Percentiles rank a stretch among this genome's conserved stretches.
Conservation (phyloP, 2,888 invertebrate species). For the Nomada lathburiana region DNA sequence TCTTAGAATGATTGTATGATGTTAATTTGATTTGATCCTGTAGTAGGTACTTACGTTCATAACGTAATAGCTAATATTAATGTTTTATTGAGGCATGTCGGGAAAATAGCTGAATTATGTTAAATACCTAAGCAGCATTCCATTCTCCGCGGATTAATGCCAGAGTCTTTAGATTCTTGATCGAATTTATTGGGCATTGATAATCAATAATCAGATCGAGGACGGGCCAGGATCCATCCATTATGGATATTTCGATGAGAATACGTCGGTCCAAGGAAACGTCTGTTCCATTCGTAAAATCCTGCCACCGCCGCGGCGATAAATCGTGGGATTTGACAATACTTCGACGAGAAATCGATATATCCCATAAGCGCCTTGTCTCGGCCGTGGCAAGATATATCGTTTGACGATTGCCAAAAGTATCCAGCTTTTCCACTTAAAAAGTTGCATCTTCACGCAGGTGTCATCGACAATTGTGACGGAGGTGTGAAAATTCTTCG, state of each 20-base stretch:
- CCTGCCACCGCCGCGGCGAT: slow-evolving; percentile 45
- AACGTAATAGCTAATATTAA: too few relatives aligned
- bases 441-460: slow-evolving; percentile 14
- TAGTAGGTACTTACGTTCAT: too few relatives aligned
- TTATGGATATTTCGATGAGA: slow-evolving; percentile 56
- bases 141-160: background rate
- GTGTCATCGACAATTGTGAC: slow-evolving; percentile 6
- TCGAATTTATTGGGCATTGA: background rate
- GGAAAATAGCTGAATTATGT: background rate
- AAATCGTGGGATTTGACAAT: slow-evolving; percentile 63
- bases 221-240: slow-evolving; percentile 10
- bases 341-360: slow-evolving; percentile 60
- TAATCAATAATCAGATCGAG: slow-evolving; percentile 10
- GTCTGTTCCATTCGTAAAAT: slow-evolving; percentile 51
- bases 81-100: too few relatives aligned
- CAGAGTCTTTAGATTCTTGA: background rate
- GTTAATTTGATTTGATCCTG: too few relatives aligned
- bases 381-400: slow-evolving; percentile 54
- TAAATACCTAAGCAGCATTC: background rate
- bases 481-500: background rate
- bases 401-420: slow-evolving; percentile 55
- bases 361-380: slow-evolving; percentile 65
- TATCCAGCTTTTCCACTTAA: slow-evolving; percentile 39
- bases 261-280: slow-evolving; percentile 42
- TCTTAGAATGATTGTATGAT: too few relatives aligned